Evolutionary conservation across 37 sponge, comb jelly and placozoan genomes (phyloP).

Genomic region (Oscarella lobularis): DNA sequence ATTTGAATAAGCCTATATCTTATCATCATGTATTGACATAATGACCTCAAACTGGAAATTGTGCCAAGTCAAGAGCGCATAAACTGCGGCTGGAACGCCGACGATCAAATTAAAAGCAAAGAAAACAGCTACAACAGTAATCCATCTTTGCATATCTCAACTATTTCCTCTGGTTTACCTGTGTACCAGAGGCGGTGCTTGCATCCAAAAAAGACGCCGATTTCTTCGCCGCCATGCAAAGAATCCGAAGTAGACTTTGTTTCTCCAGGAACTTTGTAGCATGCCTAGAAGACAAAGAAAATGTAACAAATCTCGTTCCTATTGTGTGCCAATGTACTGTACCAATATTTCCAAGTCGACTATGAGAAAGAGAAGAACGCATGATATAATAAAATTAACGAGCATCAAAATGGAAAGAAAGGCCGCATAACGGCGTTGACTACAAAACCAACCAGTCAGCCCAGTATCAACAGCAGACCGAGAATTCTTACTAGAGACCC

Average conservation of each 20-base stretch:
- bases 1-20: neutral
- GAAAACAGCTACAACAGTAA: neutral
- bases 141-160: neutral
- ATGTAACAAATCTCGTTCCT: too few species aligned
- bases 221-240: neutral
- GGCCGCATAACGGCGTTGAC: neutral
- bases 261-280: neutral
- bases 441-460: neutral
- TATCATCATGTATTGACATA: neutral
- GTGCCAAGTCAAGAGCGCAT: neutral
- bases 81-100: neutral
- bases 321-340: too few species aligned
- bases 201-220: neutral
- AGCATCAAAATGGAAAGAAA: neutral
- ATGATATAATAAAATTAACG: neutral
- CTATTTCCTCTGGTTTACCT: neutral
- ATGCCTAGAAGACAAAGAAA: neutral
- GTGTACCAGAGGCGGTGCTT: neutral
- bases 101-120: neutral
- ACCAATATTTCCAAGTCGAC: neutral
- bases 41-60: constrained; percentile 1
- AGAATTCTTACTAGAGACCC: neutral
- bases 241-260: neutral
- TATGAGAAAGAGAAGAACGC: neutral
- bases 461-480: neutral